Evolutionary conservation across 2,113 vertebrate genomes (phyloP), one percentile per base, ranked within the genome.

Genomic region (Hippocampus abdominalis): DNA sequence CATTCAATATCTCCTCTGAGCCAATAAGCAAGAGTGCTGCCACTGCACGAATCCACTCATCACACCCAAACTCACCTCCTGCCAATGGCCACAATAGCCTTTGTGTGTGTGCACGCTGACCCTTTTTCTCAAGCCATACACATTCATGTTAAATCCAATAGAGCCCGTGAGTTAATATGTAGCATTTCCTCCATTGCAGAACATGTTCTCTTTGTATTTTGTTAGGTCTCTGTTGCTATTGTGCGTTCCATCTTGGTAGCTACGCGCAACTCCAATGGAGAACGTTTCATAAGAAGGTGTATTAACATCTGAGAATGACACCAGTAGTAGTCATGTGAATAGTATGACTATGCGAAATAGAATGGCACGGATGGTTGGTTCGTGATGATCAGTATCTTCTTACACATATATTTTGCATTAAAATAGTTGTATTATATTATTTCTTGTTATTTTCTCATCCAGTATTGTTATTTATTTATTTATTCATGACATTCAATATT

Each of bases 1-100:
- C 85, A 84, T 89, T 90, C 89, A 89, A 89, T 88, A 89, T 86
- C 81, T 87, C 67, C 66, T 77, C 65, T 73, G 78, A 89, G 75
- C 87, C 89, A 90, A 90, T 90, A 85, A 87, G 89, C 84, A 87
- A 83, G 80, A 83, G 81, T 83, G 68, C 59, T 69, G 69, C 54
- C 67, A 46, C 85, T 74, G 69, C 72, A 44, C 79, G 78, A 87
- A 87, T 87, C 83, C 86, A 83, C 82, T 88, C 86, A 89, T 86
- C 75, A 85, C 82, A 64, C 66, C 74, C 64, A 75, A 73, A 80
- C 64, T 72, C 57, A 57, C 62, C 40, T 62, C 56, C 66, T 63
- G 46, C 27, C 54, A 64, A 2, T 23, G 66, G 62, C 63, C 56
- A 64, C 65, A 44, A 25, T 53, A 53, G 44, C 46, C 48, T 67